Evolutionary conservation across 2,888 invertebrate genomes (phyloP).

Genomic region (Cheiracanthium punctorium): DNA sequence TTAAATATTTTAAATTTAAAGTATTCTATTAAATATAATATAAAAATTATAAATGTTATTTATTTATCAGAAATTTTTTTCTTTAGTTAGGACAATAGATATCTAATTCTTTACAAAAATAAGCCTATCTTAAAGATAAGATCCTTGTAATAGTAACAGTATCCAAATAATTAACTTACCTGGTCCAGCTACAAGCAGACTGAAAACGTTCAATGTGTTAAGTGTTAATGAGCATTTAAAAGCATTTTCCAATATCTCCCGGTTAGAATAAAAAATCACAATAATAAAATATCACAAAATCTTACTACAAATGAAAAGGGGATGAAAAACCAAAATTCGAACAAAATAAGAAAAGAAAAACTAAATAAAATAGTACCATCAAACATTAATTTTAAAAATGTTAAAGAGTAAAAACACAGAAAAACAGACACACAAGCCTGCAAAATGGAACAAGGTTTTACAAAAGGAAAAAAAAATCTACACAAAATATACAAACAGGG

Average conservation of each 20-base stretch:
- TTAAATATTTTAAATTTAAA: no score
- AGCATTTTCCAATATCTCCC: neutral
- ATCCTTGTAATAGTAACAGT: no score
- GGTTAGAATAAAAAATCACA: neutral
- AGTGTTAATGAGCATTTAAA: neutral
- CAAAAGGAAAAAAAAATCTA: neutral
- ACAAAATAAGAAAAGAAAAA: neutral
- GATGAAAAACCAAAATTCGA: neutral
- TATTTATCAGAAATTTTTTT: no score
- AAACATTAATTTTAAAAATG: no score
- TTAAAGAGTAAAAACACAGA: no score
- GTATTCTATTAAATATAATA: no score
- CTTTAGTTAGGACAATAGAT: no score
- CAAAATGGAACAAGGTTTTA: neutral
- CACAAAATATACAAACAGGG: neutral
- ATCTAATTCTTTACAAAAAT: no score
- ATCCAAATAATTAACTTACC: neutral
- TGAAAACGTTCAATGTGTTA: neutral
- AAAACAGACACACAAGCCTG: neutral
- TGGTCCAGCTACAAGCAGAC: neutral
- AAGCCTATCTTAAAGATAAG: no score
- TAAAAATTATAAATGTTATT: no score
- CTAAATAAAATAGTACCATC: neutral
- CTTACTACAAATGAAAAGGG: neutral
- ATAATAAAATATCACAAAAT: neutral